Percentiles rank a stretch among this genome's conserved stretches.
These are phyloP conservation scores for Syngnathoides biaculeatus DNA, from an alignment of 2,113 vertebrate genomes.

Conservation along the genomic window DNA sequence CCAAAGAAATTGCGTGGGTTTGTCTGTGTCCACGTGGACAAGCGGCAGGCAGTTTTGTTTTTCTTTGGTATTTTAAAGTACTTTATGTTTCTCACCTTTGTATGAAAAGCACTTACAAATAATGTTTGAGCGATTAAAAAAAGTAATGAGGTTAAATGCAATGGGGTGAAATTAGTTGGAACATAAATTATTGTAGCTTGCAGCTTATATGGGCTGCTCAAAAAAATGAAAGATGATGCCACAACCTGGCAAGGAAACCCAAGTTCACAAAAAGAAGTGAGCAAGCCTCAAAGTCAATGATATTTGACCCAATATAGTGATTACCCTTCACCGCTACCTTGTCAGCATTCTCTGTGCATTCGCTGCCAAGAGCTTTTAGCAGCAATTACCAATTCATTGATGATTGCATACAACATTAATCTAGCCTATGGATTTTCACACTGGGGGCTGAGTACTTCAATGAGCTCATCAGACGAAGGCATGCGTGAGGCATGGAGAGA, in stretches of 20 bases:
- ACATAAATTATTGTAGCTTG: neutral
- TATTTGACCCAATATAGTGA: neutral
- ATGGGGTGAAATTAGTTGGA: neutral
- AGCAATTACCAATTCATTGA: constrained; percentile 50
- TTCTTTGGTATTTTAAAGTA: too few relatives aligned
- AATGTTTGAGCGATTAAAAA: neutral
- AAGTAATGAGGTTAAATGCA: neutral
- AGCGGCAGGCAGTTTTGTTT: too few relatives aligned
- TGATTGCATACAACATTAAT: constrained; percentile 53
- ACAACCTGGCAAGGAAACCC: neutral
- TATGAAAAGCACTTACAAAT: too few relatives aligned
- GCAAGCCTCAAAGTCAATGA: constrained; percentile 2
- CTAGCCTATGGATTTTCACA: constrained; percentile 51
- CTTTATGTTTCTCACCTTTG: too few relatives aligned
- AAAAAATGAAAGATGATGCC: neutral
- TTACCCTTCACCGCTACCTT: neutral
- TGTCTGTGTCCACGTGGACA: too few relatives aligned
- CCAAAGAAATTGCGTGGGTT: too few relatives aligned
- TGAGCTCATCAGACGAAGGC: constrained; percentile 47
- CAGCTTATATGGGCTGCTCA: neutral
- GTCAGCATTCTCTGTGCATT: neutral
- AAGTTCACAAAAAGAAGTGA: neutral
- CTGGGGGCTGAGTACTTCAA: constrained; percentile 30
- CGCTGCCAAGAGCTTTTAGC: constrained; percentile 26
- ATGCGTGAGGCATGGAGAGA: constrained; percentile 28